Evolutionary conservation across 2,797 vertebrate species (phyloP).

Genomic region (Melanogrammus aeglefinus): DNA sequence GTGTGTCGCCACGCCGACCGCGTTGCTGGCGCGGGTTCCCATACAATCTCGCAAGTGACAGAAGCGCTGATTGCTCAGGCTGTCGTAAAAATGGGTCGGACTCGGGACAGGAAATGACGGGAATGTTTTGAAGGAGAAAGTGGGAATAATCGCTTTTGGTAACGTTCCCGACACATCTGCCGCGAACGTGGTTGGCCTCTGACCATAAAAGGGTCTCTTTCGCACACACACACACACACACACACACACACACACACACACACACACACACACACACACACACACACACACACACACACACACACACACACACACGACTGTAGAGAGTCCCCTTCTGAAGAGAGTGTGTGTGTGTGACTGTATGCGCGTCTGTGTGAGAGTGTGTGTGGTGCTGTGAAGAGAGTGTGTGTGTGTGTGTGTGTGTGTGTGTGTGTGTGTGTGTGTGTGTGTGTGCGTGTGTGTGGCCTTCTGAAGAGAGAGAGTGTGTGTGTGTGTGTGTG

Average conservation of each 20-base stretch:
- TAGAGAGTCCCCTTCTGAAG: background rate
- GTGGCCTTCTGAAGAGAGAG: too few species aligned
- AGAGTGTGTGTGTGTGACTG: too few species aligned
- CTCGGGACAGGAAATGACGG: background rate
- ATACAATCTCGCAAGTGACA: background rate
- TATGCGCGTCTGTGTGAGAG: too few species aligned
- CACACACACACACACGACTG: conserved; percentile 32
- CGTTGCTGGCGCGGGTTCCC: background rate
- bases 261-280: too few species aligned
- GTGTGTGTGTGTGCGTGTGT: too few species aligned
- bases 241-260: too few species aligned
- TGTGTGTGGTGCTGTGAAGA: too few species aligned
- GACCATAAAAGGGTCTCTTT: background rate
- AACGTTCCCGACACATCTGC: background rate
- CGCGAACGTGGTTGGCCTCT: background rate
- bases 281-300: too few species aligned
- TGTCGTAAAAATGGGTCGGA: background rate
- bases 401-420: too few species aligned
- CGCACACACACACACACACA: conserved; percentile 1
- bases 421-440: too few species aligned
- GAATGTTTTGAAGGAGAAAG: background rate
- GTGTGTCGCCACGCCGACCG: background rate
- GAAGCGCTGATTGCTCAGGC: background rate
- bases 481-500: too few species aligned
- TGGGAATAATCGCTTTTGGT: background rate